A percentile compares a stretch with the other conserved stretches of the same genome.
phyloP scores from a whole-genome alignment of 2,888 invertebrate genomes.

The Beris morrisii region DNA sequence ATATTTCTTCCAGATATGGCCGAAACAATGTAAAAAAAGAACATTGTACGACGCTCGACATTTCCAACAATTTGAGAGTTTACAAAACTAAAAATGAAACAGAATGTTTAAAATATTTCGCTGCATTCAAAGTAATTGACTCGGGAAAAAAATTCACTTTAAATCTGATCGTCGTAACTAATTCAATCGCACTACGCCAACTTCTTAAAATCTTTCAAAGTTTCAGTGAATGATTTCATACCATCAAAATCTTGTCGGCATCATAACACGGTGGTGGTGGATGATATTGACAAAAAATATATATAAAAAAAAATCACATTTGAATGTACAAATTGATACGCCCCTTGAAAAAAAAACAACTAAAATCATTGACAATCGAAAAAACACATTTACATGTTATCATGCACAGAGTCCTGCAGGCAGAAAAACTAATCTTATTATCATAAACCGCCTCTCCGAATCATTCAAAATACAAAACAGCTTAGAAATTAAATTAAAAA shows the following conservation, averaged over 20 bases:
- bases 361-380: no score
- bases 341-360: neutral
- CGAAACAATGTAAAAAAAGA: no score
- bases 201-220: neutral
- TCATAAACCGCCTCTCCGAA: no score
- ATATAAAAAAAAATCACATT: slow-evolving; percentile 11
- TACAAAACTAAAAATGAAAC: no score
- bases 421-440: no score
- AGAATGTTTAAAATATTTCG: slow-evolving; percentile 16
- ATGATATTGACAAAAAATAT: slow-evolving; percentile 10
- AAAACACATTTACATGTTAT: no score
- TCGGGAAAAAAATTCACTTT: slow-evolving; percentile 1
- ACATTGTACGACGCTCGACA: no score
- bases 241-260: slow-evolving; percentile 23
- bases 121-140: slow-evolving; percentile 29
- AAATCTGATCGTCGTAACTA: neutral
- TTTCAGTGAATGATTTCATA: neutral
- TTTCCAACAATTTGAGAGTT: no score
- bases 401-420: no score
- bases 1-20: slow-evolving; percentile 6
- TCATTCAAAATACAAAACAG: no score
- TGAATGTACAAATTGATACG: slow-evolving; percentile 27
- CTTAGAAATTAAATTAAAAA: no score
- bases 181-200: neutral
- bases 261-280: slow-evolving; percentile 24